Evolutionary conservation across 2,888 invertebrate genomes (phyloP), one percentile per base, ranked within the genome.

Genomic region (Athalia circularis): DNA sequence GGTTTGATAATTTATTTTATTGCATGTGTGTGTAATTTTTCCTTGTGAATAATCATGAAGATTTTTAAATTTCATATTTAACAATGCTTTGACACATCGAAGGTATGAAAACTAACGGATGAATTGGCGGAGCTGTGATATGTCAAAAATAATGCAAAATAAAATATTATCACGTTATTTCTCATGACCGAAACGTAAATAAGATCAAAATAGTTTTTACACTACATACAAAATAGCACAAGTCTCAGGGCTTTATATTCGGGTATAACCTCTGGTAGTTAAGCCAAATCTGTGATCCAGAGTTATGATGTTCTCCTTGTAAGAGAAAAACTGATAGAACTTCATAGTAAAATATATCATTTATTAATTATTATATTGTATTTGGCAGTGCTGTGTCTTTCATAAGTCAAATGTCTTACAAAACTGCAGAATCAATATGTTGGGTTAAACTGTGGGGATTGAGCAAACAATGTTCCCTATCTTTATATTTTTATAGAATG

Each of bases 311-410:
- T n/a, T n/a, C n/a, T n/a, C n/a, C n/a, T n/a, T n/a, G n/a, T 54
- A 45, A 43, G 52, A 29, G 11, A 9, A 57, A 54, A 54, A 43
- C 11, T 54, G 29, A 29, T 2, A n/a, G 3, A 54, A 5, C 7
- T 3, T 67, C 15, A 5, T 52, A 5, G 52, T 11, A 67, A 52
- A 52, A 50, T 67, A 15, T 52, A 65, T 52, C 29, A 29, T 50
- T 9, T 9, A 52, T 50, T 67, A 67, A 5, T 15, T 9, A 67
- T 8, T 50, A 54, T 11, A 43, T 68, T 29, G 54, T 54, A 68
- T 70, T 54, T 70, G 57, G 68, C 57, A 70, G 68, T 54, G 54
- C 68, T 54, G 43, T 57, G 2, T 70, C 45, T 70, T 45, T 68
- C 68, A n/a, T 68, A 29, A 29, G 29, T 43, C 5, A 68, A 68